Evolutionary conservation across 37 sponge, comb jelly and placozoan genomes (phyloP), one percentile per base, ranked within the genome.

Genomic region (Amphimedon queenslandica): DNA sequence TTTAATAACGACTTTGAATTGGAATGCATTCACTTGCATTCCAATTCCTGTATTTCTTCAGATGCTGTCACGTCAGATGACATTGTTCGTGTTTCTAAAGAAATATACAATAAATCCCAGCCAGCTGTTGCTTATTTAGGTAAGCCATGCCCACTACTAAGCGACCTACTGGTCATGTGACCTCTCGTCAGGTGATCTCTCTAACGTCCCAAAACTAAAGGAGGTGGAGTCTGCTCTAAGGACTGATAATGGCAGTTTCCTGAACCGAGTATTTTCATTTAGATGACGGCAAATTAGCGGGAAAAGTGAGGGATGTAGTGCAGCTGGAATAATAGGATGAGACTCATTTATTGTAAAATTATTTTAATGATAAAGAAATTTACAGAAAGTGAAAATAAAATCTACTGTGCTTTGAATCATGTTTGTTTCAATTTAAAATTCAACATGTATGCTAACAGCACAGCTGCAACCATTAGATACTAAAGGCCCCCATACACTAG

Each of bases 31-130:
- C n/a, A n/a, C n/a, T n/a, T n/a, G n/a, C n/a, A 20, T 67, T 23
- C n/a, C 35, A 43, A 1, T 36, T 34, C 34, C 16, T 80, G 2
- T 69, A 21, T 10, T 23, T 56, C 23, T 39, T 30, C 66, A 90
- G 90, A 90, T 41, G 67, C 74, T 6, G 90, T 90, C 40, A 80
- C 78, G 16, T 42, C 78, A 3, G 57, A 25, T 23, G 90, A 90
- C 51, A 40, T 90, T 35, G 30, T 41, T 58, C 42, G 82, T 32
- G 86, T 81, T 40, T 81, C 78, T 24, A 35, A 76, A 67, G 73
- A 34, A 28, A 55, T 90, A 82, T 55, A 77, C 42, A 63, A 81
- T 65, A 38, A 53, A 25, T 58, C 69, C 31, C 77, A 40, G 10
- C 73, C 72, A 2, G 64, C 90, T 25, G 55, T 79, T 40, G 86